A percentile compares a stretch with the other conserved stretches of the same genome.
These are phyloP conservation scores for Eulemur mongoz DNA, from an alignment of 2,797 vertebrate genomes.

Conservation along the genomic window DNA sequence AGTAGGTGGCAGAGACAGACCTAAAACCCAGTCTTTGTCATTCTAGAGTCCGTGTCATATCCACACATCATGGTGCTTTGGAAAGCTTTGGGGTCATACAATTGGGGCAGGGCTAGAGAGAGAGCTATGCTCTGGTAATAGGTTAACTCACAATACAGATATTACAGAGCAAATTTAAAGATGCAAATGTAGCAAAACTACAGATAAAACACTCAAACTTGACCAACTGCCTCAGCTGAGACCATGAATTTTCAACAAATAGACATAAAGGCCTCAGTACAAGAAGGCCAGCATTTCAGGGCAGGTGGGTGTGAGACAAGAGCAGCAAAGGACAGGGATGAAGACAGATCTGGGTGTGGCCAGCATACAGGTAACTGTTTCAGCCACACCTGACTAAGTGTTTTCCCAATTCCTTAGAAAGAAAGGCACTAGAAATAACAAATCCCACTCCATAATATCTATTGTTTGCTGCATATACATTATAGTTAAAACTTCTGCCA, in stretches of 20 bases:
- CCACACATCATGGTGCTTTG: fast-evolving
- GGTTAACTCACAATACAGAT: not conserved
- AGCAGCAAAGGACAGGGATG: not conserved
- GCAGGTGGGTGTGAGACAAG: not conserved
- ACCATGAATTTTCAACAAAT: not conserved
- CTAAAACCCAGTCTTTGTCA: not conserved
- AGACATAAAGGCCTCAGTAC: not conserved
- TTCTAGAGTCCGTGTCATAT: not conserved
- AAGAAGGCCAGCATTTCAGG: not conserved
- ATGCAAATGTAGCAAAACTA: not conserved
- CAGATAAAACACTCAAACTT: not conserved
- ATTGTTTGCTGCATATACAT: not conserved
- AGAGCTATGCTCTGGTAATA: not conserved
- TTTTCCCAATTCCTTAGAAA: not conserved
- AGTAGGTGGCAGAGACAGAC: not conserved
- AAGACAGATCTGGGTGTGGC: not conserved
- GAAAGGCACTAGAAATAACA: not conserved
- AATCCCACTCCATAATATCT: not conserved
- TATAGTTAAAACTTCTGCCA: not conserved
- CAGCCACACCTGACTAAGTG: not conserved
- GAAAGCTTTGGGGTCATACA: not conserved
- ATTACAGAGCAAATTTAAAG: not conserved
- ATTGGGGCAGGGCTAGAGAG: fast-evolving
- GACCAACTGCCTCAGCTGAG: not conserved
- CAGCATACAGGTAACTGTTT: not conserved